Evolutionary conservation across 2,888 invertebrate genomes (phyloP), one percentile per base, ranked within the genome.

Genomic region (Synergus umbraculus): DNA sequence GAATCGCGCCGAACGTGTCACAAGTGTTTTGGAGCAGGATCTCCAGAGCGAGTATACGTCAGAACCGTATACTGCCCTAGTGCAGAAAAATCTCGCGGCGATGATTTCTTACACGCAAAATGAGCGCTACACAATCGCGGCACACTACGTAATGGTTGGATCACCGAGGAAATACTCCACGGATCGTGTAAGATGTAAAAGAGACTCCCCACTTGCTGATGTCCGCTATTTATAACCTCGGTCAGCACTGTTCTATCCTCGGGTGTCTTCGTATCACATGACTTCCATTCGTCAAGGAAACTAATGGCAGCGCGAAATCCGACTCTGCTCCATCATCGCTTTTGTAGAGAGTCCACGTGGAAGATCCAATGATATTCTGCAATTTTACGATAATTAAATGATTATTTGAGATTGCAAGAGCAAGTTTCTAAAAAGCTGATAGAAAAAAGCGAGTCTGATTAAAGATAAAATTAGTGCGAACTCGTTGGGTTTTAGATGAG

Each of bases 211-310:
- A 92, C 92, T 91, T 91, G 90, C 91, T 83, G 92, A 92, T 93
- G 93, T 92, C 93, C 92, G 92, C 92, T 94, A 94, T 95, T 94
- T 96, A 95, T 95, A 95, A 94, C 93, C 93, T 94, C 93, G 93
- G 93, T 84, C 76, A 73, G 82, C 79, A 80, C 58, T 85, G 85
- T 85, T 82, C 54, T 76, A 44, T 18, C 41, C 41, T 84, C 87
- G 79, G 67, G 15, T 41, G 79, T 88, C 88, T 88, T 88, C 90
- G 90, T 89, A 88, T 86, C 73, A 73, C 73, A 49, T 73, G 65
- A 18, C 49, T 10, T 54, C 77, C 63, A 43, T 13, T 73, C 29
- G 22, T 9, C 49, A 49, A 49, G 69, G 49, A 69, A 46, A 69
- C 69, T 73, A 54, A 18, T 37, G 13, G 29, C 8, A 73, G 73